Evolutionary conservation across 2,113 vertebrate species (phyloP), one percentile per base, ranked within the genome.

Genomic region (Nansenia antarctica): DNA sequence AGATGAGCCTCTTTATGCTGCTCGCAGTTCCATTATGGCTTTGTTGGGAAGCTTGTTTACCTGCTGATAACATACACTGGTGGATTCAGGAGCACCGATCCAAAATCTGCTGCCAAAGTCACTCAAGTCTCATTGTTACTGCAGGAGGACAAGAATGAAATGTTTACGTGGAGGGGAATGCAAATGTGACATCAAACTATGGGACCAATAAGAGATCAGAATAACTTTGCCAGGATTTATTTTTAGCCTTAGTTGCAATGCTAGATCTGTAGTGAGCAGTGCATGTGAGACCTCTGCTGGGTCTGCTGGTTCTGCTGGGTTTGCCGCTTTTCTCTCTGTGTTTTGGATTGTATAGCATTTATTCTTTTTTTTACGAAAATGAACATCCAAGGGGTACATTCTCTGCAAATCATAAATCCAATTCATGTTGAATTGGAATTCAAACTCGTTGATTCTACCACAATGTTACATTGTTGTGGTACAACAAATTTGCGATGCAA

Each of bases 1-100:
- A 91, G 90, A 92, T 91, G 90, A 92, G 90, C 89, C 90, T 92
- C 90, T 91, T 90, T 89, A 92, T 89, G 88, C 88, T 73, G 89
- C 90, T 89, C 88, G 89, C 91, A 82, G 89, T 89, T 90, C 90
- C 90, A 92, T 93, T 91, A 93, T 92, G 88, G 91, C 90, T 92
- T 93, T 93, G 92, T 93, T 91, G 76, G 91, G 88, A 88, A 90
- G 92, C 92, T 93, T 93, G 92, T 93, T 93, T 92, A 93, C 92
- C 92, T 93, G 92, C 92, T 93, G 92, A 93, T 93, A 93, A 93
- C 92, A 93, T 92, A 92, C 89, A 92, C 91, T 90, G 90, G 90
- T 91, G 92, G 90, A 92, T 93, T 90, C 89, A 88, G 91, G 89
- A 91, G 89, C 90, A 88, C 82, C 90, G 88, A 91, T 93, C 92